A percentile compares a stretch with the other conserved stretches of the same genome.
phyloP scores from a whole-genome alignment of 2,888 invertebrate species.

The Drosophila greeni region DNA sequence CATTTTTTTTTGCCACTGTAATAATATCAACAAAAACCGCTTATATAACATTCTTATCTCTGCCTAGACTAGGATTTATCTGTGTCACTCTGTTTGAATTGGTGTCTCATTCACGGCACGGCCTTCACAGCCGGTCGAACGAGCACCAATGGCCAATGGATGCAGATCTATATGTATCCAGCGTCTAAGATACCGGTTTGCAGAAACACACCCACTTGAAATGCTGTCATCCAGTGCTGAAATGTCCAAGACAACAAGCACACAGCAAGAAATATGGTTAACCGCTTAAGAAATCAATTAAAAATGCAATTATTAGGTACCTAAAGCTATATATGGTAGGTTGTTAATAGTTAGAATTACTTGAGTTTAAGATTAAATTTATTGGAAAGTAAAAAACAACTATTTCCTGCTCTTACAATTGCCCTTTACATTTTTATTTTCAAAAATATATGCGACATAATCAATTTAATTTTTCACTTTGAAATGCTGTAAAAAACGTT shows the following conservation, averaged over 20 bases:
- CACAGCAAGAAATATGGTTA: background rate
- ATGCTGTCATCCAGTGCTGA: constrained; percentile 26
- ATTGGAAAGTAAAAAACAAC: background rate
- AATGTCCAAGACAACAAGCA: constrained; percentile 18
- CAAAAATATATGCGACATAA: background rate
- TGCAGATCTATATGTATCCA: constrained; percentile 21
- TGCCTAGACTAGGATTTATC: constrained; percentile 18
- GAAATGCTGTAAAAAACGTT: constrained; percentile 2
- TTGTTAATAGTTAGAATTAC: background rate
- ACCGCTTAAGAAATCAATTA: background rate
- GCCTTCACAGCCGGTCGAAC: constrained; percentile 34
- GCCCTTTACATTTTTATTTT: background rate
- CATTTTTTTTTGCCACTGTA: constrained; percentile 4
- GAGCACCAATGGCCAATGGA: constrained; percentile 25
- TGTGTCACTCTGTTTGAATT: constrained; percentile 33
- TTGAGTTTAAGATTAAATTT: background rate
- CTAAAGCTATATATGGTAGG: background rate
- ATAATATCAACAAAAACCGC: background rate
- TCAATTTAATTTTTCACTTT: background rate
- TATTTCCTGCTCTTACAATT: background rate
- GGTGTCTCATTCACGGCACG: constrained; percentile 10
- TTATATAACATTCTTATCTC: constrained; percentile 22
- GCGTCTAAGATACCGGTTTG: constrained; percentile 32
- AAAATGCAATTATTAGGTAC: too few relatives aligned
- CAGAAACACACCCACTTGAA: constrained; percentile 42